Evolutionary conservation across 2,113 vertebrate species (phyloP).

Genomic region (Budorcas taxicolor): DNA sequence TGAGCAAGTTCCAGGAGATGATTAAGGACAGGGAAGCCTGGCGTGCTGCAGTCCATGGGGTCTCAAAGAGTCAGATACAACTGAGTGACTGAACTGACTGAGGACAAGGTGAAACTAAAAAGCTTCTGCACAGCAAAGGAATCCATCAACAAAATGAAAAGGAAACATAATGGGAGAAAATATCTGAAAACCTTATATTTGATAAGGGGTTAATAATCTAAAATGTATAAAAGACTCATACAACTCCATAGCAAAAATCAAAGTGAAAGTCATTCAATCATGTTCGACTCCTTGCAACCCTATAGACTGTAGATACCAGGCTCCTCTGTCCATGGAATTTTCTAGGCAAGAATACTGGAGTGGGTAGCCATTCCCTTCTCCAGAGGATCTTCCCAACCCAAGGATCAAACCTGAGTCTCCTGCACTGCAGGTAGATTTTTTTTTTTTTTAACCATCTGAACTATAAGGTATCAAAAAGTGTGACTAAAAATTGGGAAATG

Average conservation of each 20-base stretch:
- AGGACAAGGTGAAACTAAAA: not conserved
- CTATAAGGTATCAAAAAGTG: not conserved
- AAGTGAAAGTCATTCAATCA: not conserved
- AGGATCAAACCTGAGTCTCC: not conserved
- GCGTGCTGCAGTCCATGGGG: accelerated
- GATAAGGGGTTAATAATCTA: not conserved
- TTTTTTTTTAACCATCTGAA: not conserved
- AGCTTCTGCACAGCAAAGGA: not conserved
- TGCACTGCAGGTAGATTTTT: not conserved
- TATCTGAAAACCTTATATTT: not conserved
- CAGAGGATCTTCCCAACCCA: not conserved
- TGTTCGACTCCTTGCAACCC: not conserved
- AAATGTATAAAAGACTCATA: not conserved
- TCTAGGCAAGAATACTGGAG: not conserved
- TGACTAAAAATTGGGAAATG: not conserved
- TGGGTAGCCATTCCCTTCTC: not conserved
- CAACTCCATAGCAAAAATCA: not conserved
- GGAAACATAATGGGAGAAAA: not conserved
- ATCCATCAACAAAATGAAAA: not conserved
- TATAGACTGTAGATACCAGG: not conserved
- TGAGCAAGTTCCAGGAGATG: not conserved
- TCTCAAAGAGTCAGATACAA: not conserved
- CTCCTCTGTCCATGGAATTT: not conserved
- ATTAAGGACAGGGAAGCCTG: not conserved
- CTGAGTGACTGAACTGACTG: not conserved